Percentiles rank a stretch among this genome's conserved stretches.
These are phyloP conservation scores for Anastatus disparis DNA, from an alignment of 1,140 invertebrate genomes.

Conservation along the genomic window DNA sequence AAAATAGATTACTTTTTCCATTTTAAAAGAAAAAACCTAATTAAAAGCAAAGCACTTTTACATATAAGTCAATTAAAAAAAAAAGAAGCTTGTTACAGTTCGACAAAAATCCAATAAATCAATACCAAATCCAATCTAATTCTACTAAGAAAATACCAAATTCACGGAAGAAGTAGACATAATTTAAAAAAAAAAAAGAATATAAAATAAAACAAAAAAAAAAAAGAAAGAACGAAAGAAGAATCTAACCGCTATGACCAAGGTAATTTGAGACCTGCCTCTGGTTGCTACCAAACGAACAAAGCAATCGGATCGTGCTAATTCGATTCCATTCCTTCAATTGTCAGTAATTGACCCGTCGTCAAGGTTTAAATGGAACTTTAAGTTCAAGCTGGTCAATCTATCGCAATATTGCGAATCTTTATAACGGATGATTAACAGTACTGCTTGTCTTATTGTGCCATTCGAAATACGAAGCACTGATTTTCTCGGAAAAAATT, in stretches of 20 bases:
- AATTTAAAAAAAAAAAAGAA: too few species aligned
- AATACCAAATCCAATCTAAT: slow-evolving; percentile 5
- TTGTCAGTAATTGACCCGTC: slow-evolving; percentile 53
- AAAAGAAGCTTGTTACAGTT: too few species aligned
- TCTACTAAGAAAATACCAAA: slow-evolving; percentile 1
- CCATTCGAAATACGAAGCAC: too few species aligned
- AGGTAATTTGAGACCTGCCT: background rate
- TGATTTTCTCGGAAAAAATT: too few species aligned
- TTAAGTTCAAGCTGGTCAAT: background rate
- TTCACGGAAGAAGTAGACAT: too few species aligned
- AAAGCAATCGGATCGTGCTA: slow-evolving; percentile 53
- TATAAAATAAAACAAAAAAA: too few species aligned
- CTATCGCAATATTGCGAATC: slow-evolving; percentile 16
- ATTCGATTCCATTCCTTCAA: slow-evolving; percentile 53
- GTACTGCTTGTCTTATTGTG: too few species aligned
- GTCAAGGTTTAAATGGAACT: slow-evolving; percentile 7
- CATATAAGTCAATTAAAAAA: too few species aligned
- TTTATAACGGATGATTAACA: too few species aligned
- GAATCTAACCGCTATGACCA: background rate
- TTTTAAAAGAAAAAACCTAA: too few species aligned
- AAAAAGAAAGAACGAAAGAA: background rate
- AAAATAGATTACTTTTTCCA: too few species aligned
- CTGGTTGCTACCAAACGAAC: background rate
- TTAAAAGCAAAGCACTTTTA: too few species aligned
- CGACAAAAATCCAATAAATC: slow-evolving; percentile 11